Percentiles rank a stretch among this genome's conserved stretches.
Evolutionary conservation across 2,888 invertebrate species (phyloP).

Genomic region (Rhopalosiphum nymphaeae): DNA sequence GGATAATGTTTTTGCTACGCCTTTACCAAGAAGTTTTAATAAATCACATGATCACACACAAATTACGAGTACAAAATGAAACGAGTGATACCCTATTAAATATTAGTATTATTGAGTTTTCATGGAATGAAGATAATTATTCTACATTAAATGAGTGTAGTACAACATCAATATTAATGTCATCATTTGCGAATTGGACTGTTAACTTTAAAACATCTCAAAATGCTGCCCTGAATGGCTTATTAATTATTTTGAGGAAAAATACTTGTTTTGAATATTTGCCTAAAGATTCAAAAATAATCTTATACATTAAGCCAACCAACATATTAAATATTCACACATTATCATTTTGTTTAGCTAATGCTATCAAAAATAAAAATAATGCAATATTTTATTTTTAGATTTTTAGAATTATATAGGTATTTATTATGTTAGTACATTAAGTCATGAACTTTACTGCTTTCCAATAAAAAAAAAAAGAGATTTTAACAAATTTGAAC

Average conservation of each 20-base stretch:
- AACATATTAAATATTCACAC: slow-evolving; percentile 10
- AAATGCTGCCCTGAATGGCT: background rate
- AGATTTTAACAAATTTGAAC: no score
- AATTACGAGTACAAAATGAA: no score
- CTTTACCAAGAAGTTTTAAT: no score
- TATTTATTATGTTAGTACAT: no score
- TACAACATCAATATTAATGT: background rate
- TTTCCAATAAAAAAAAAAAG: no score
- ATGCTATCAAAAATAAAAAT: background rate
- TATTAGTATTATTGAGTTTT: background rate
- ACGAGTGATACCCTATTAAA: no score
- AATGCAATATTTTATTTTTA: no score
- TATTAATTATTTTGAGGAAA: background rate
- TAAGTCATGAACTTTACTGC: no score
- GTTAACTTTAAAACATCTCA: background rate
- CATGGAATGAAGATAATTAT: background rate
- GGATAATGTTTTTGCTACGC: no score
- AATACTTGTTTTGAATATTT: background rate
- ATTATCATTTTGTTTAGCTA: slow-evolving; percentile 3
- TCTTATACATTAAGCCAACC: background rate
- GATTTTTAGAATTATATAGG: no score
- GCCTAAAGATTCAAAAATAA: background rate
- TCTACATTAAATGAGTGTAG: background rate
- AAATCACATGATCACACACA: no score
- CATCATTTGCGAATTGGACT: background rate